These are phyloP conservation scores for Actias luna DNA, from an alignment of 2,888 invertebrate species.

Conservation along the genomic window DNA sequence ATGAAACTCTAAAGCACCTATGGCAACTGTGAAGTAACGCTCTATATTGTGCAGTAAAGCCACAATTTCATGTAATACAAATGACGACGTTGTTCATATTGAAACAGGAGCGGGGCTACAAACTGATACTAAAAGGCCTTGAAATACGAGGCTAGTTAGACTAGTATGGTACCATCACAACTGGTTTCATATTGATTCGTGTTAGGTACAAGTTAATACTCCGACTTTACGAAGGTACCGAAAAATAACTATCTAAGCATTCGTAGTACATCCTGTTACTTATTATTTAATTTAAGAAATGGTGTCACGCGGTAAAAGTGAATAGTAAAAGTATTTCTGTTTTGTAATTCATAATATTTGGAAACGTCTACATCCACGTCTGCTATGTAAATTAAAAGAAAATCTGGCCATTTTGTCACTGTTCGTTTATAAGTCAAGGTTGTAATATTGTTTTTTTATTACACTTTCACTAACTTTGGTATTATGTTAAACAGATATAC, in stretches of 20 bases:
- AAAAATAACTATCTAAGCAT: not conserved
- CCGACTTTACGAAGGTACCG: not conserved
- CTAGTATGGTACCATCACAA: too few relatives aligned
- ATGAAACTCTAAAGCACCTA: too few relatives aligned
- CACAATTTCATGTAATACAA: too few relatives aligned
- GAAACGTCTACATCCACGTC: not conserved
- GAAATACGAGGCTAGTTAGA: too few relatives aligned
- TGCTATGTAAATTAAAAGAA: slow-evolving; percentile 13
- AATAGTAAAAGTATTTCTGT: not conserved
- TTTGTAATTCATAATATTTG: slow-evolving; percentile 3
- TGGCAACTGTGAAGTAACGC: too few relatives aligned
- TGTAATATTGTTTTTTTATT: slow-evolving; percentile 14
- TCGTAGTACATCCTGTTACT: not conserved
- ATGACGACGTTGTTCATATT: too few relatives aligned
- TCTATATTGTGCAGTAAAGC: too few relatives aligned
- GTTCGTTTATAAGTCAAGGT: slow-evolving; percentile 17
- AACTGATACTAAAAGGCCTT: too few relatives aligned
- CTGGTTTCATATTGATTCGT: not conserved
- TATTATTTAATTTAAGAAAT: not conserved
- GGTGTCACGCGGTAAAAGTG: not conserved
- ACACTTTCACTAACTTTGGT: slow-evolving; percentile 17
- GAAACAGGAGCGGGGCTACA: too few relatives aligned
- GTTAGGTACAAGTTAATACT: not conserved
- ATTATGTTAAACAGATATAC: slow-evolving; percentile 16
- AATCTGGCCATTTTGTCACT: not conserved